Base-by-base conservation (phyloP, 2,888 invertebrate genomes). In the Aphrophora alni region DNA sequence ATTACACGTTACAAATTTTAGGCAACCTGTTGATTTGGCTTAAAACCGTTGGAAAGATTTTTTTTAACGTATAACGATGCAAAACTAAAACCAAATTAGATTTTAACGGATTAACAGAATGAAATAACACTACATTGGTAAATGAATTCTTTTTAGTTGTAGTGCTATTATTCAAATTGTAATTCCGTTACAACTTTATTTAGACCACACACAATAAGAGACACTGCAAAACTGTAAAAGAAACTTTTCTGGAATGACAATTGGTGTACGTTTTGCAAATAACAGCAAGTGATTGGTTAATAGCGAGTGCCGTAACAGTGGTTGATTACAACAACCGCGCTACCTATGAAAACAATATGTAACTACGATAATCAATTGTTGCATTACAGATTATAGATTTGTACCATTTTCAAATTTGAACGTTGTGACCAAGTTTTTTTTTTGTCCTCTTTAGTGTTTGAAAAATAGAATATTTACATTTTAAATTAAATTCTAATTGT, bases 51-150 rank as follows among this genome's bases (percentile, higher is more conserved):
- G 21, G 21, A 21, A 59, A 0, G 14, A 59, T 59, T 7, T n/a
- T n/a, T n/a, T n/a, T 59, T n/a, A 59, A 59, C 17, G 2, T 44
- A 17, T n/a, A 44, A 44, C 44, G 21, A 59, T 21, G 21, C 21
- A 59, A 33, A 8, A 33, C 33, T 33, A 8, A 33, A 59, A 7
- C 44, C n/a, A 3, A 21, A 59, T 21, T 59, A 59, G 59, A 59
- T 59, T 59, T 59, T 59, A 59, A 59, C 59, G 59, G 59, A 59
- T 59, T 59, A 59, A 59, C 59, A 59, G 21, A 59, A 59, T 21
- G 59, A 59, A 12, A 59, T 59, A 59, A 59, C 59, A 59, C 59
- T 59, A 59, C 59, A 59, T 21, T 59, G 59, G 14, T 59, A 21
- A 59, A 59, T 21, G 1, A 59, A 59, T 21, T 59, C n/a, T 12